Evolutionary conservation across 2,797 vertebrate species (phyloP).

Genomic region (Capromys pilorides): DNA sequence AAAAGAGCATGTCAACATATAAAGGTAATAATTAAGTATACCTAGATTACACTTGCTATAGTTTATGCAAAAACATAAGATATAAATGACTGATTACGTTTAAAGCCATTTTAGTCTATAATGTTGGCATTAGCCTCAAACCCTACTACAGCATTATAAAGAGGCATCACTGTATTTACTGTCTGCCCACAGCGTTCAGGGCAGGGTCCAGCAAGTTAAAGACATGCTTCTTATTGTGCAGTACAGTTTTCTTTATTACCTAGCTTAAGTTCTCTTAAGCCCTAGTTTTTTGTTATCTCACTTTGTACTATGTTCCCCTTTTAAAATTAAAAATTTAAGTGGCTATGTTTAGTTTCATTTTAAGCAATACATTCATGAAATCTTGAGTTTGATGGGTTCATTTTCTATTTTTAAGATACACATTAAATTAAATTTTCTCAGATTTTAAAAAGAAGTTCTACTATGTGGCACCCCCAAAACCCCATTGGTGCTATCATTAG

Average conservation of each 20-base stretch:
- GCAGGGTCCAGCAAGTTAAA: slow-evolving; percentile 20
- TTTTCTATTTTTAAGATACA: not conserved
- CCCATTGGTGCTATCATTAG: not conserved
- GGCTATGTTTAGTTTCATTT: slow-evolving; percentile 12
- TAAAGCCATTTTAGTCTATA: slow-evolving; percentile 3
- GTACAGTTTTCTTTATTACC: slow-evolving; percentile 38
- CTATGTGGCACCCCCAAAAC: not conserved
- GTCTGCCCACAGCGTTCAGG: slow-evolving; percentile 9
- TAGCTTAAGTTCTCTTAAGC: not conserved
- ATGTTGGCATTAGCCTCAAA: not conserved
- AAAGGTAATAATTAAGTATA: not conserved
- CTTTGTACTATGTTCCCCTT: not conserved
- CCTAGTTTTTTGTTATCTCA: slow-evolving; percentile 4
- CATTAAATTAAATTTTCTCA: not conserved
- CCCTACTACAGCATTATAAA: not conserved
- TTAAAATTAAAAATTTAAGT: not conserved
- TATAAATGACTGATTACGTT: slow-evolving; percentile 31
- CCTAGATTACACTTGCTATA: not conserved
- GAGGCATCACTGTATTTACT: not conserved
- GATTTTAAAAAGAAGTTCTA: not conserved
- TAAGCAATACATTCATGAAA: slow-evolving; percentile 22
- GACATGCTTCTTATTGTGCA: not conserved
- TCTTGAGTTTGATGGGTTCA: not conserved
- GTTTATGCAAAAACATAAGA: not conserved
- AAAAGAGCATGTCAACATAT: not conserved